These are phyloP conservation scores for Galbula dea DNA, from an alignment of 2,113 vertebrate species.

Conservation along the genomic window DNA sequence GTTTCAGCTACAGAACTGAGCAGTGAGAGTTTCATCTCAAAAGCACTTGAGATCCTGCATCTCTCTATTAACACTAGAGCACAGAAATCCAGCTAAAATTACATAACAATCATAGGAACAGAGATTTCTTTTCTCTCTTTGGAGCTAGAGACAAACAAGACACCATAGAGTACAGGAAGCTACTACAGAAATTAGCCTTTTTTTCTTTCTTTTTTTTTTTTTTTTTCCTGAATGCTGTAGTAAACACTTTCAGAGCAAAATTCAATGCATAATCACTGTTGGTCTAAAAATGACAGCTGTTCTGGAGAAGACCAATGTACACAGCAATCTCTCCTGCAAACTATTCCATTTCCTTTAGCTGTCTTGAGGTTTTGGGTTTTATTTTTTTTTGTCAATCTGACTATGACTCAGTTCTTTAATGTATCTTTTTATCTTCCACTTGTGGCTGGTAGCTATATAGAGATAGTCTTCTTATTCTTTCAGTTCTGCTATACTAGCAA, in stretches of 20 bases:
- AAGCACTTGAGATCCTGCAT: neutral
- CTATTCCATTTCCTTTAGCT: neutral
- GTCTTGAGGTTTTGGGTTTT: neutral
- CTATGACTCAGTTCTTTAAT: conserved; percentile 23
- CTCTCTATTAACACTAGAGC: neutral
- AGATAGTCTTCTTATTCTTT: neutral
- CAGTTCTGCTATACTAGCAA: neutral
- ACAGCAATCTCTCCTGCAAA: conserved; percentile 10
- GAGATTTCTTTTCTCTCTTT: neutral
- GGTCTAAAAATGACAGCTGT: conserved; percentile 54
- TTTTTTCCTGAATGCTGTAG: conserved; percentile 21
- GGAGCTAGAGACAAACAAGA: conserved; percentile 29
- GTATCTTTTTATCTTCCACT: neutral
- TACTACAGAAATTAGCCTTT: conserved; percentile 44
- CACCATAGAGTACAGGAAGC: conserved; percentile 4
- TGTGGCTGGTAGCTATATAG: neutral
- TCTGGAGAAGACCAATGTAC: conserved; percentile 3
- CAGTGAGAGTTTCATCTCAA: neutral
- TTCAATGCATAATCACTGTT: conserved; percentile 43
- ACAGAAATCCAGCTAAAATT: conserved; percentile 33
- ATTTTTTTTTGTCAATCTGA: conserved; percentile 10
- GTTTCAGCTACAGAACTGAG: neutral
- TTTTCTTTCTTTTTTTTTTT: conserved; percentile 35
- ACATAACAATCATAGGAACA: neutral
- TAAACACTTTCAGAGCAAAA: conserved; percentile 58